Evolutionary conservation across 2,113 vertebrate species (phyloP).

Genomic region (Perca flavescens): DNA sequence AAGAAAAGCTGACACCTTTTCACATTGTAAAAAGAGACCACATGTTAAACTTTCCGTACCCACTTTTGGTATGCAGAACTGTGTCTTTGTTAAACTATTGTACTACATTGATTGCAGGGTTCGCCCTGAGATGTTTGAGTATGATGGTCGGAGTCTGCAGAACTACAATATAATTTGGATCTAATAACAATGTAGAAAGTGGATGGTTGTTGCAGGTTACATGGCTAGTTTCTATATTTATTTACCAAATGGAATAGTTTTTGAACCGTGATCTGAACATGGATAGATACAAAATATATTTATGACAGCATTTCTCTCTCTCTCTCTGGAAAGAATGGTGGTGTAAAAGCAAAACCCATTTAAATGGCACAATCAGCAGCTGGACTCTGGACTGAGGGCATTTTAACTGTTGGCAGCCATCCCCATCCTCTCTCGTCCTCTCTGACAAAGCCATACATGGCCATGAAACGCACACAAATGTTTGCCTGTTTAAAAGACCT

Average conservation of each 20-base stretch:
- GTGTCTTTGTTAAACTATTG: neutral
- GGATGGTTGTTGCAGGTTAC: neutral
- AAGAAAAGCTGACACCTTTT: conserved; percentile 35
- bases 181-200: neutral
- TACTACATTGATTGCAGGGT: neutral
- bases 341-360: conserved; percentile 26
- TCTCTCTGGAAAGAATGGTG: neutral
- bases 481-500: conserved; percentile 33
- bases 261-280: neutral
- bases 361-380: conserved; percentile 50
- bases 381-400: conserved; percentile 49
- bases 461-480: conserved; percentile 25
- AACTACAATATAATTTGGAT: neutral
- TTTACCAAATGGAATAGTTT: neutral
- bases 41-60: neutral
- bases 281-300: neutral
- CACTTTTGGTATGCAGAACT: neutral
- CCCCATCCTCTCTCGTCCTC: conserved; percentile 26
- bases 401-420: conserved; percentile 49
- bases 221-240: too few species aligned
- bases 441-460: conserved; percentile 33
- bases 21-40: conserved; percentile 28
- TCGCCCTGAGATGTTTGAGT: neutral
- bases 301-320: neutral
- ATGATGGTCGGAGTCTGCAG: conserved; percentile 8